phyloP scores from a whole-genome alignment of 2,888 invertebrate species.

The Abrostola tripartita region DNA sequence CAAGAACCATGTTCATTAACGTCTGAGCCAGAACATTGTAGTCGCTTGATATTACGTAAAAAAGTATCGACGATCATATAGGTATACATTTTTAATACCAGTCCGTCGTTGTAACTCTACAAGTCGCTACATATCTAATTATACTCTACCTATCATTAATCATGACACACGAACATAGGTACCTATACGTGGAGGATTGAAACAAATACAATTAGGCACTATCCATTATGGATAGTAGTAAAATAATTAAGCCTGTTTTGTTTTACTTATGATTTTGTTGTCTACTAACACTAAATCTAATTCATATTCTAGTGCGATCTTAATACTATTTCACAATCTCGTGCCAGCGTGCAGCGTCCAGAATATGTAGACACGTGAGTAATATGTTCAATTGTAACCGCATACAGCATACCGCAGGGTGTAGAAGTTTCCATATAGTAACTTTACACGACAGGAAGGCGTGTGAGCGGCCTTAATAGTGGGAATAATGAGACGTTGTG shows the following conservation, averaged over 20 bases:
- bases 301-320: too few species aligned
- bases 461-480: constrained; percentile 18
- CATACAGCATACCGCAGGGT: neutral
- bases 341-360: too few species aligned
- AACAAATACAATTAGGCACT: neutral
- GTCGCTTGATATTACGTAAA: neutral
- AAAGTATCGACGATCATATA: neutral
- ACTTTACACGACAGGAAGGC: neutral
- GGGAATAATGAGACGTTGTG: constrained; percentile 27
- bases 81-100: constrained; percentile 5
- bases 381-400: neutral
- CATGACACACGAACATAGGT: neutral
- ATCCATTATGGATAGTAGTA: neutral
- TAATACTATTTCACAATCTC: too few species aligned
- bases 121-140: constrained; percentile 18
- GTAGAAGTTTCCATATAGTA: neutral
- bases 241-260: neutral
- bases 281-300: too few species aligned
- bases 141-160: constrained; percentile 15
- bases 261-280: too few species aligned
- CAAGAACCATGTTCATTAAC: too few species aligned
- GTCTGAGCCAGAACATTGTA: too few species aligned
- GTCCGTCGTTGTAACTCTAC: neutral
- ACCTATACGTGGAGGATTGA: neutral
- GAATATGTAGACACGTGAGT: too few species aligned